Conservation (phyloP, 2,797 vertebrate species). For the Pseudochirops cupreus region DNA sequence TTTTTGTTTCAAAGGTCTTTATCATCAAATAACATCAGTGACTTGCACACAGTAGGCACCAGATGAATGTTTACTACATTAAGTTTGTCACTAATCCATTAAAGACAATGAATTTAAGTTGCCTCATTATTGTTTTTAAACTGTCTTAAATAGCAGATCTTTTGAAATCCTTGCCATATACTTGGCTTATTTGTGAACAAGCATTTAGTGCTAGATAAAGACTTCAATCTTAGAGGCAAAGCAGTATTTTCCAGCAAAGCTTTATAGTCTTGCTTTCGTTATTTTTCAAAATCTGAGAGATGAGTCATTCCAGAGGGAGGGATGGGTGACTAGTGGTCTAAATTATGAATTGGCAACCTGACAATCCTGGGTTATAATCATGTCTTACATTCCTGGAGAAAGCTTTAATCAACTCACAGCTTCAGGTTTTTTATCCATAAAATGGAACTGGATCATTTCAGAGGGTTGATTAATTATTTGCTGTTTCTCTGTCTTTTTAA, state of each 20-base stretch:
- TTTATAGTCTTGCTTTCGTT: neutral
- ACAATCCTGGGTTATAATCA: neutral
- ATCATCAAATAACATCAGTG: neutral
- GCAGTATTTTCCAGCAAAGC: constrained; percentile 2
- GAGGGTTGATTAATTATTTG: neutral
- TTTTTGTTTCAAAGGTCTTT: neutral
- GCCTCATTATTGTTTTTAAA: neutral
- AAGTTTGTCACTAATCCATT: neutral
- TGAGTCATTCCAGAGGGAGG: neutral
- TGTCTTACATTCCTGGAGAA: neutral
- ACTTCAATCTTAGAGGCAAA: neutral
- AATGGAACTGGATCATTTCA: neutral
- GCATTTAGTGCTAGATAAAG: neutral
- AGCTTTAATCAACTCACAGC: neutral
- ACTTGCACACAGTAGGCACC: neutral
- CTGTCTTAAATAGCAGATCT: neutral
- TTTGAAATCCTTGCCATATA: neutral
- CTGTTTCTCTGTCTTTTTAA: neutral
- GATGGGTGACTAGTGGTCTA: neutral
- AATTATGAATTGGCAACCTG: neutral
- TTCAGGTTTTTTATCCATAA: neutral
- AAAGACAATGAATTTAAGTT: constrained; percentile 23
- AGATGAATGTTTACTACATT: neutral
- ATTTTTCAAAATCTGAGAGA: constrained; percentile 6
- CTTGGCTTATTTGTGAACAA: neutral